Conservation (phyloP, 1,140 invertebrate genomes). For the Drosophila sechellia region DNA sequence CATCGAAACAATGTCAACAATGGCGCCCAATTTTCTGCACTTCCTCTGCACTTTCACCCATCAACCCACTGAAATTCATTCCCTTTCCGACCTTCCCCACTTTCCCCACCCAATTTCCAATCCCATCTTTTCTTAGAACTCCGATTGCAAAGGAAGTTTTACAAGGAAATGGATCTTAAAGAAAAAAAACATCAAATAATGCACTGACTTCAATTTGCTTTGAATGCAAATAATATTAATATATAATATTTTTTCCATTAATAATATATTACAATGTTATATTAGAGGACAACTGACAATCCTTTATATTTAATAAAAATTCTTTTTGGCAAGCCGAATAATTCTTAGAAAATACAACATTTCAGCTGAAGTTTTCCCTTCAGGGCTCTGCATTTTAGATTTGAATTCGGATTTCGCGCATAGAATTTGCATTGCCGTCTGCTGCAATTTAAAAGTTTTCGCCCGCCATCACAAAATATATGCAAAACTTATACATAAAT, state of each 20-base stretch:
- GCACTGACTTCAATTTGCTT: no score
- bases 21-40: constrained; percentile 24
- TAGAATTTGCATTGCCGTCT: not conserved
- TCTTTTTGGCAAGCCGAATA: not conserved
- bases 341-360: not conserved
- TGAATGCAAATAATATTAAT: no score
- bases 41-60: not conserved
- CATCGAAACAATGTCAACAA: constrained; percentile 41
- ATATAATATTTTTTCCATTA: no score
- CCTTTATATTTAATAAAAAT: not conserved
- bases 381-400: not conserved
- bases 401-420: not conserved
- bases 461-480: not conserved
- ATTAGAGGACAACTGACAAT: no score
- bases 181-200: no score
- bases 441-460: not conserved
- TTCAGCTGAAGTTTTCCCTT: not conserved
- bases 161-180: not conserved
- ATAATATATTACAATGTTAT: not conserved
- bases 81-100: no score
- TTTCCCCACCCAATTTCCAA: not conserved
- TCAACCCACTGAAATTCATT: not conserved
- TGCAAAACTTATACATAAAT: not conserved
- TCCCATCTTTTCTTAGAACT: constrained; percentile 6
- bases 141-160: not conserved